Evolutionary conservation across 2,113 vertebrate species (phyloP).

Genomic region (Pelobates fuscus): DNA sequence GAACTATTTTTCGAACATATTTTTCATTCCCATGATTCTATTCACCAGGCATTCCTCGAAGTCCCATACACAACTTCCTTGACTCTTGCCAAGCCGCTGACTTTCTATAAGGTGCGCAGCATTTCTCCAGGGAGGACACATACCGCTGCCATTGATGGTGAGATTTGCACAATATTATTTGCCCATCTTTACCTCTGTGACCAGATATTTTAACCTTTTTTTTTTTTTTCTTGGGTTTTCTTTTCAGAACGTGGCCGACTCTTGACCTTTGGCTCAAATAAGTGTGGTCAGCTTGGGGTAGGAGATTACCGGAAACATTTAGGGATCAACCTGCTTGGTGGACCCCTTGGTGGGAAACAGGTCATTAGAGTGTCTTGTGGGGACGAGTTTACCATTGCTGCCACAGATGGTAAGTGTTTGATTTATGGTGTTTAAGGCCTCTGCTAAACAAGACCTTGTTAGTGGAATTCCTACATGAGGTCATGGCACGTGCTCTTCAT

Average conservation of each 20-base stretch:
- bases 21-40: conserved; percentile 31
- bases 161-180: conserved; percentile 52
- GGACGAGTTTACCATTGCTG: conserved; percentile 95
- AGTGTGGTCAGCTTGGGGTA: conserved; percentile 92
- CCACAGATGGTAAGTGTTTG: conserved; percentile 85
- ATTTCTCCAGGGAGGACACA: conserved; percentile 91
- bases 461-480: not conserved
- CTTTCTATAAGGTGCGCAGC: conserved; percentile 86
- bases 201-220: not conserved
- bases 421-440: not conserved
- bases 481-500: not conserved
- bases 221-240: not conserved
- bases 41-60: conserved; percentile 79
- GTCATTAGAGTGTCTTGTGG: conserved; percentile 94
- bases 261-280: conserved; percentile 95
- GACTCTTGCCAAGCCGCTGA: conserved; percentile 89
- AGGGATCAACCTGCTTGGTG: conserved; percentile 88
- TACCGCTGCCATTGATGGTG: conserved; percentile 94
- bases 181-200: not conserved
- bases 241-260: conserved; percentile 84
- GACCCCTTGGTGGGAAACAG: conserved; percentile 89
- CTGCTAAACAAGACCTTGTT: too few species aligned
- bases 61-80: conserved; percentile 89
- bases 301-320: conserved; percentile 94
- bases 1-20: not conserved